Conservation (phyloP, 2,113 vertebrate species). For the Spea bombifrons region DNA sequence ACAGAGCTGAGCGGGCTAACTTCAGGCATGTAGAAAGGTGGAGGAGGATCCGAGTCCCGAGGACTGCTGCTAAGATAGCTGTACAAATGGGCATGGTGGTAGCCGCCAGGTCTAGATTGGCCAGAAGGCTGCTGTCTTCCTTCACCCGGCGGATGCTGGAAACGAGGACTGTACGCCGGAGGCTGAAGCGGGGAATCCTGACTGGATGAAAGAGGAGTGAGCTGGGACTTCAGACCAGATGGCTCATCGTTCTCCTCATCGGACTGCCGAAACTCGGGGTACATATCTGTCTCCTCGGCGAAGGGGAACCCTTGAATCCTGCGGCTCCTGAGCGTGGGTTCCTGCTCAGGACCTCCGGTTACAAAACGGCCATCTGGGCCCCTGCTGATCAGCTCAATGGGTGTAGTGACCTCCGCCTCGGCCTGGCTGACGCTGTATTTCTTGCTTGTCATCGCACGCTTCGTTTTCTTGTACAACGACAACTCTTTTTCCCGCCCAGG, state of each 20-base stretch:
- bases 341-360: constrained; percentile 80
- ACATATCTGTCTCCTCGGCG: constrained; percentile 96
- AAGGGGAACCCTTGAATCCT: constrained; percentile 97
- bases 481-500: constrained; percentile 90
- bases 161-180: constrained; percentile 95
- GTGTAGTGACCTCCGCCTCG: constrained; percentile 89
- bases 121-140: constrained; percentile 89
- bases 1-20: constrained; percentile 94
- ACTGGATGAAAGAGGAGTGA: constrained; percentile 95
- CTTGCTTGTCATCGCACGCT: constrained; percentile 95
- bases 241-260: constrained; percentile 97
- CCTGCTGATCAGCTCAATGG: constrained; percentile 94
- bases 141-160: constrained; percentile 84
- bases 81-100: constrained; percentile 91
- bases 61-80: constrained; percentile 93
- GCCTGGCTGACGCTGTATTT: constrained; percentile 97
- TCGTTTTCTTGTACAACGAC: constrained; percentile 97
- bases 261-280: constrained; percentile 97
- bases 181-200: constrained; percentile 97
- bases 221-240: constrained; percentile 85
- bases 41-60: constrained; percentile 82
- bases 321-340: constrained; percentile 78
- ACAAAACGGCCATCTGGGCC: constrained; percentile 94
- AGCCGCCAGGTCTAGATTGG: constrained; percentile 84
- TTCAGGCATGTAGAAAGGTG: constrained; percentile 97